Base-by-base conservation (phyloP, 2,888 invertebrate genomes). In the Geotrupes spiniger region DNA sequence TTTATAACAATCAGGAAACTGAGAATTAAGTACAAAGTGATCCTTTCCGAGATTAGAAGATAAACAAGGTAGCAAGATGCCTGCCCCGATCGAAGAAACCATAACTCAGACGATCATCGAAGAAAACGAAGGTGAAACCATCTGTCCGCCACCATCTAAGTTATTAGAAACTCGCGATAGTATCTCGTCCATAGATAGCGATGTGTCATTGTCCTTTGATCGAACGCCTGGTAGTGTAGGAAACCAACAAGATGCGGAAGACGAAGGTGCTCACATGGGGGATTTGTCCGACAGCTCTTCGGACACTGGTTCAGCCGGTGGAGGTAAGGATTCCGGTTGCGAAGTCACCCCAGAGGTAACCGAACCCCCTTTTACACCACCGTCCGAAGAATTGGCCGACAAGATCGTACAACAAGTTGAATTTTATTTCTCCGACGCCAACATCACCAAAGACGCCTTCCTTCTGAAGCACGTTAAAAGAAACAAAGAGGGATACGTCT, bases 401-500 rank as follows among this genome's bases (percentile, higher is more conserved):
- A 83, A 87, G 62, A 92, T 93, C 60, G 83, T 88, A 40, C 80
- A 86, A 37, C 92, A 92, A 69, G 95, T 96, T 15, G 96, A 97
- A 74, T 93, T 89, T 69, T 96, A 96, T 74, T 96, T 97, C 74
- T 92, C 93, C 52, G 93, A 97, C 68, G 92, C 90, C 41, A 94
- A 93, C 71, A 92, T 97, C 59, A 84, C 92, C 2, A 95, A 95
- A 70, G 96, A 97, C 69, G 93, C 95, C 9, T 97, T 97, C 73
- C 78, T 97, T 36, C 74, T 96, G 54, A 97, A 97, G 70, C 96
- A 96, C 70, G 94, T 96, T 14, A 84, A 92, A 46, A 81, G 95
- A 43, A 95, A 96, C 73, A 95, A 94, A 73, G 94, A 94, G 73
- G 96, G 96, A 12, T 96, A 88, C 74, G 95, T 97, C 10, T 94